Base-by-base conservation (phyloP, 2,113 vertebrate genomes). In the Serinus canaria region DNA sequence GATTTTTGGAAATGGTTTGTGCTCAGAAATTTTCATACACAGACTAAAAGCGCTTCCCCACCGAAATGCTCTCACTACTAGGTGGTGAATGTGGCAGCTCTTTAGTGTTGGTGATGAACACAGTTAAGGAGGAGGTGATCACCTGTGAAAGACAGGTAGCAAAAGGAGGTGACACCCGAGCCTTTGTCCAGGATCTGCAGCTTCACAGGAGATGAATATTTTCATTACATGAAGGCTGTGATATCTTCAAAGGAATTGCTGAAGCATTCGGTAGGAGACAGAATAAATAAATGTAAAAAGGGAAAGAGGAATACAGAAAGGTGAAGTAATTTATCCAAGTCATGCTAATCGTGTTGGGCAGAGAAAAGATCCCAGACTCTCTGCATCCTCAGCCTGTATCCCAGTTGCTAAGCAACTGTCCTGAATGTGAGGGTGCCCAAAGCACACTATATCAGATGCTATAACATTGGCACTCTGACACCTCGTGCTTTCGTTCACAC, bases 401-500 rank as follows among this genome's bases (percentile, higher is more conserved):
- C 58, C 56, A 69, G 89, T 96, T 95, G 94, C 91, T 95, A 95
- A 94, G 91, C 92, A 95, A 97, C 95, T 92, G 70, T 73, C 89
- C 84, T 95, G 78, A 95, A 80, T 82, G 68, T 82, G 64, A 92
- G 87, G 81, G 67, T 92, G 53, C 53, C 87, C 89, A 96, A 95
- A 94, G 78, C 84, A 82, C 60, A 89, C 81, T 82, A 41, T 68
- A 95, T 91, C 74, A 94, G 67, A 92, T 89, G 87, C 41, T 95
- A 43, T 82, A 94, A 75, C 84, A 66, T 6, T 89, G 87, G 62
- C 10, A 4, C 41, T 85, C 87, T 92, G 92, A 78, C 89, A 96
- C 69, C 53, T 91, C 55, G 15, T 89, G 74, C 75, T 95, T 92
- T 94, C 66, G 94, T 94, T 95, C 78, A 58, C 7, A 4, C 28